Conservation (phyloP, 2,113 vertebrate species). For the Rhabdomys dilectus region DNA sequence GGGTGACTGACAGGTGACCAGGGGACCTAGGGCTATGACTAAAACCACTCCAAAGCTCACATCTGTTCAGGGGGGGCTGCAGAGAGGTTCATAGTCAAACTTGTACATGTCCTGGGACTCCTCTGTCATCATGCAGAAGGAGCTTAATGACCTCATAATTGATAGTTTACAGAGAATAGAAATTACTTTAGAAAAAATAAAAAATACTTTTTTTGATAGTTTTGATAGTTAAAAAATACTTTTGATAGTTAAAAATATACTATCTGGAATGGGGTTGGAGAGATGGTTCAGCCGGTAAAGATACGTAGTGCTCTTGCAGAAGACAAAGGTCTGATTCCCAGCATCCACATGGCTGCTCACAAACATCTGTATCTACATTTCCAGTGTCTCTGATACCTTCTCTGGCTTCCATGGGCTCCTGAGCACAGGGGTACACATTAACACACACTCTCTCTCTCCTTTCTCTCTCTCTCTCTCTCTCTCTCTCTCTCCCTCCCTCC, state of each 20-base stretch:
- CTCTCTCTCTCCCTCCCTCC: no score
- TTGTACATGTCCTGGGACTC: background rate
- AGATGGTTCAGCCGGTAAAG: background rate
- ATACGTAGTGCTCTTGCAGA: background rate
- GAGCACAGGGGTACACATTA: background rate
- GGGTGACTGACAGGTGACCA: background rate
- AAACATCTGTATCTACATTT: background rate
- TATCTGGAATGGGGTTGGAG: background rate
- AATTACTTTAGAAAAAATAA: background rate
- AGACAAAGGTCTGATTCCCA: background rate
- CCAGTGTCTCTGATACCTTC: background rate
- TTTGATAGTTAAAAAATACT: background rate
- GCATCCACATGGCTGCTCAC: background rate
- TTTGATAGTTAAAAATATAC: background rate
- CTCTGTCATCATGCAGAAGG: background rate
- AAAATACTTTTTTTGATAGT: no score
- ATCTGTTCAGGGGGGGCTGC: background rate
- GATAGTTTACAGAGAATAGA: background rate
- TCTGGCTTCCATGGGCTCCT: background rate
- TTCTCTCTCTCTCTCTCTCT: no score
- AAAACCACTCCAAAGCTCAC: background rate
- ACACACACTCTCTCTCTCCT: no score
- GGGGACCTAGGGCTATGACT: background rate
- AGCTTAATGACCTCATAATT: background rate
- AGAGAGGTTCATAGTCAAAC: background rate